Percentiles rank a stretch among this genome's conserved stretches.
Conservation (phyloP, 2,888 invertebrate species). For the Disparrhopalites patrizii region DNA sequence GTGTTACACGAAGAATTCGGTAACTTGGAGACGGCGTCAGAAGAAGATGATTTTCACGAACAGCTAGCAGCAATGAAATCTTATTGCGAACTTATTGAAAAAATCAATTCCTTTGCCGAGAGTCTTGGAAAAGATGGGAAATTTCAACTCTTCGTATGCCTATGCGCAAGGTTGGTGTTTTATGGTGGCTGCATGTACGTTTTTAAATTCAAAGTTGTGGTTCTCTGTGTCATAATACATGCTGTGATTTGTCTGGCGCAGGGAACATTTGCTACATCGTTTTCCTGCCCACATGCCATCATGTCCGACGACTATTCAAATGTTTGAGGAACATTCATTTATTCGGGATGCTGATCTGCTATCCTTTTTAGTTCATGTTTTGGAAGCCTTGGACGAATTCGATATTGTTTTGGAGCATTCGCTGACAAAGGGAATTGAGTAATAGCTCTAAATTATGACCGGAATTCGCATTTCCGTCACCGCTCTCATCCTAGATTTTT, state of each 20-base stretch:
- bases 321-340: slow-evolving; percentile 97
- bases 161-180: slow-evolving; percentile 52
- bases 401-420: slow-evolving; percentile 83
- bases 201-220: neutral
- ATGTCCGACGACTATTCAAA: slow-evolving; percentile 79
- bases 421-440: slow-evolving; percentile 64
- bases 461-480: no score
- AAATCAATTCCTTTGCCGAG: slow-evolving; percentile 77
- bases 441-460: no score
- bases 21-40: slow-evolving; percentile 38
- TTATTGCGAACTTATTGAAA: slow-evolving; percentile 83
- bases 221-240: neutral
- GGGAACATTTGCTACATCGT: slow-evolving; percentile 82
- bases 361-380: slow-evolving; percentile 83
- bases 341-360: slow-evolving; percentile 78
- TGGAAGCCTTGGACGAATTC: slow-evolving; percentile 83
- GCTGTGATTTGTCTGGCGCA: slow-evolving; percentile 52
- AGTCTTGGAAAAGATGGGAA: slow-evolving; percentile 96
- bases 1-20: slow-evolving; percentile 58
- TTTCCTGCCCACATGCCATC: slow-evolving; percentile 88
- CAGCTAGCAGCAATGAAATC: slow-evolving; percentile 74
- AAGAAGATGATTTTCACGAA: slow-evolving; percentile 49
- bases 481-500: no score
- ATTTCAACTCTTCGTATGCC: slow-evolving; percentile 92
- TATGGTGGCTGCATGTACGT: neutral